Evolutionary conservation across 2,797 vertebrate species (phyloP), one percentile per base, ranked within the genome.

Genomic region (Erethizon dorsatum): DNA sequence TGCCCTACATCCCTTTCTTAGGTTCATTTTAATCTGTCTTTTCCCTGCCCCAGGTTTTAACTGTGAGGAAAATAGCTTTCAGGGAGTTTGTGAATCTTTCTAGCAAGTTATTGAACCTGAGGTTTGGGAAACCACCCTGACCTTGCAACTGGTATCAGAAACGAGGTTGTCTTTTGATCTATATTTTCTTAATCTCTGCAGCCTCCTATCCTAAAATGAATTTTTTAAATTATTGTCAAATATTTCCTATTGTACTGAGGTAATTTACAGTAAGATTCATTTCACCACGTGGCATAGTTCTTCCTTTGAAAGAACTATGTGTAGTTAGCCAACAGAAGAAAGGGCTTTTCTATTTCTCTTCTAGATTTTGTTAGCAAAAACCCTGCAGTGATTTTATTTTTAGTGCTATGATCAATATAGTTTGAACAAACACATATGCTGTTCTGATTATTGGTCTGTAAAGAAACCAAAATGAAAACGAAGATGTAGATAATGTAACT

Each of bases 281-380:
- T 75, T 83, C 6, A 54, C 11, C 6, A 80, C 13, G 9, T 84
- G 33, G 22, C 17, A 77, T 93, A 54, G n/a, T n/a, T n/a, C n/a
- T n/a, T 50, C 28, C 17, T 84, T 57, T 79, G 56, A 86, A 90
- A n/a, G 33, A 12, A 71, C 6, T 56, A 45, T 20, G 2, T 73
- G 12, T n/a, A 91, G 37, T 0, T 50, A 92, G 73, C 28, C 31
- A 88, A 65, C 17, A 13, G 24, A 69, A 86, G 18, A 80, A 77
- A 78, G 37, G 11, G 6, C 26, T 88, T 94, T 96, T 65, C 37
- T 83, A 20, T 24, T 93, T 93, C 5, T 78, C 47, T 54, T 78
- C 37, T 84, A 56, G 6, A 57, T 96, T 94, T 31, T 56, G 41
- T 52, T 47, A 47, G 37, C 56, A 54, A 52, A 96, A 90, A 83